Evolutionary conservation across 1,140 invertebrate species (phyloP).

Genomic region (Trissolcus basalis): DNA sequence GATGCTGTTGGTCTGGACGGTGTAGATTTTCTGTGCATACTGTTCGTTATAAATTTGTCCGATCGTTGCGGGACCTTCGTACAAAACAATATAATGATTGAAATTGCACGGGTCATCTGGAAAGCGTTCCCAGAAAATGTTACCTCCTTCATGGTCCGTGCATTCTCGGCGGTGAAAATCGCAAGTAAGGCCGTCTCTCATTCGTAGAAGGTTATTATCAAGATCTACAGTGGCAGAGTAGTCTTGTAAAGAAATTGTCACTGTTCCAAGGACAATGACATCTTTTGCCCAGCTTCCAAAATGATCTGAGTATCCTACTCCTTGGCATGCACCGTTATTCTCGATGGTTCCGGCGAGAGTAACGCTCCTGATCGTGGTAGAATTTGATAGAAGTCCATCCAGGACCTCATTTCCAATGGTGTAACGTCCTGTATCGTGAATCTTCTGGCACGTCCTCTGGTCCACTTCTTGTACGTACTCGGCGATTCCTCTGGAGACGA

Average conservation of each 20-base stretch:
- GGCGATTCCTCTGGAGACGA: too few species aligned
- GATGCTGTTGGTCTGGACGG: background rate
- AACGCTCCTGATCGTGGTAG: background rate
- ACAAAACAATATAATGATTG: background rate
- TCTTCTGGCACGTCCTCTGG: background rate
- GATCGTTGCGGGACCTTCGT: background rate
- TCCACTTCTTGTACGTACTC: conserved; percentile 7
- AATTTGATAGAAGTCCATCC: background rate
- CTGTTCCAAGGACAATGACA: conserved; percentile 14
- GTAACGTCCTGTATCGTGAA: conserved; percentile 1
- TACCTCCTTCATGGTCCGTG: conserved; percentile 28
- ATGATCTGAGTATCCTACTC: conserved; percentile 17
- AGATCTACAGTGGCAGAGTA: conserved; percentile 16
- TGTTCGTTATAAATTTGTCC: background rate
- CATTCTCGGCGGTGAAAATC: conserved; percentile 5
- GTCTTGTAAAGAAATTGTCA: conserved; percentile 14
- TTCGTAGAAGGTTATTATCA: conserved; percentile 19
- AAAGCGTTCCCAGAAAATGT: conserved; percentile 31
- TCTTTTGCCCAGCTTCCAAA: conserved; percentile 31
- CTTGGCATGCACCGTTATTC: conserved; percentile 15
- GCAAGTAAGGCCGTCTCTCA: conserved; percentile 16
- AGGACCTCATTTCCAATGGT: background rate
- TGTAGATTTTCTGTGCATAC: background rate
- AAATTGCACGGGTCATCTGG: conserved; percentile 5
- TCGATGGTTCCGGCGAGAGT: conserved; percentile 13